A percentile compares a stretch with the other conserved stretches of the same genome.
These are phyloP conservation scores for Elgaria multicarinata DNA, from an alignment of 2,113 vertebrate genomes.

Conservation along the genomic window DNA sequence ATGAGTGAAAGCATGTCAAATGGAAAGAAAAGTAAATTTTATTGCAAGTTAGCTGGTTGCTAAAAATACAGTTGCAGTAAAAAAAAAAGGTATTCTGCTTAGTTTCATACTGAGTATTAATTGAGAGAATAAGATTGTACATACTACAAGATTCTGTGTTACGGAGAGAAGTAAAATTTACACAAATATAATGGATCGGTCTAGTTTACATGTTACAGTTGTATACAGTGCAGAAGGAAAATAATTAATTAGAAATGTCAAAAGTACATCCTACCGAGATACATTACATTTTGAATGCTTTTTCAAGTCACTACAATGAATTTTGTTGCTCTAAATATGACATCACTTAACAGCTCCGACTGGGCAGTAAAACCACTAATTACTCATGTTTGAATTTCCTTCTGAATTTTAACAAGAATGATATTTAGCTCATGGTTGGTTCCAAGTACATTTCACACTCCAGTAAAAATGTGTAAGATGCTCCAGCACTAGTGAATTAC, in stretches of 20 bases:
- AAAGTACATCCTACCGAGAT: background rate
- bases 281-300: background rate
- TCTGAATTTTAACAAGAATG: too few species aligned
- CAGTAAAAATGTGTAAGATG: too few species aligned
- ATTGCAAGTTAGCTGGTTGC: too few species aligned
- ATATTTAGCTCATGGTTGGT: too few species aligned
- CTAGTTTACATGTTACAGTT: background rate
- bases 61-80: too few species aligned
- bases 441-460: too few species aligned
- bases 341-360: too few species aligned
- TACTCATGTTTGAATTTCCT: too few species aligned
- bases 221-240: background rate
- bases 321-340: background rate
- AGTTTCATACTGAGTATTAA: background rate
- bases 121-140: background rate
- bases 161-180: background rate
- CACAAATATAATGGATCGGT: background rate
- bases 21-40: background rate
- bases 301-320: background rate
- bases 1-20: background rate
- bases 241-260: background rate
- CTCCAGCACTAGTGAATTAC: too few species aligned
- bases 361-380: too few species aligned
- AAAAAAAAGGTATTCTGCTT: background rate
- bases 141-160: background rate